phyloP scores from a whole-genome alignment of 2,797 vertebrate species.

The Typhlichthys subterraneus region DNA sequence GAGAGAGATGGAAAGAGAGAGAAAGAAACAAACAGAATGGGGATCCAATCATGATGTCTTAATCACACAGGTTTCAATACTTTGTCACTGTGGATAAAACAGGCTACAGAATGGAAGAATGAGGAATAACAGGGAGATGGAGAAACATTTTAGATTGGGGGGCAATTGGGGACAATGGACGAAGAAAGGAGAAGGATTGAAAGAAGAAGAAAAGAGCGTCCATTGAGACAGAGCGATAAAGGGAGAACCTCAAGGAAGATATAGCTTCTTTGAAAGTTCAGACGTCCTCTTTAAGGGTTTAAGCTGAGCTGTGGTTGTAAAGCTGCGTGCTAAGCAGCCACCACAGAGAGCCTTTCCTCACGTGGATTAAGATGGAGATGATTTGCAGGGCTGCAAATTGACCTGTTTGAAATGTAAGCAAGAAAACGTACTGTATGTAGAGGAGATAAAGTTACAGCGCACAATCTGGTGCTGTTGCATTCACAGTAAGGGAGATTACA shows the following conservation, averaged over 20 bases:
- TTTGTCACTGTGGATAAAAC: constrained; percentile 61
- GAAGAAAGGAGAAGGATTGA: constrained; percentile 8
- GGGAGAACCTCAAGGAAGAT: constrained; percentile 42
- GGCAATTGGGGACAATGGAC: neutral
- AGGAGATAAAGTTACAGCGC: constrained; percentile 12
- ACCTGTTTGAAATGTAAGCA: constrained; percentile 13
- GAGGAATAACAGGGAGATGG: neutral
- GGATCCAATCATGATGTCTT: constrained; percentile 73
- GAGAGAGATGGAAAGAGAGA: constrained; percentile 16
- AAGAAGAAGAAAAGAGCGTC: constrained; percentile 16
- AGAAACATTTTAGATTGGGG: constrained; percentile 1
- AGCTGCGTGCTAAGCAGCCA: constrained; percentile 40
- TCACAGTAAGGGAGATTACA: constrained; percentile 21
- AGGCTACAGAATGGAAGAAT: constrained; percentile 22
- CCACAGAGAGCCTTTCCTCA: constrained; percentile 39
- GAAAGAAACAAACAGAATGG: constrained; percentile 2
- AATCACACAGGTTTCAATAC: constrained; percentile 75
- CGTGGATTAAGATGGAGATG: constrained; percentile 51
- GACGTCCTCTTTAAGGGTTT: constrained; percentile 57
- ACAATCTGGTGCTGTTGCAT: neutral
- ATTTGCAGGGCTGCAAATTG: constrained; percentile 41
- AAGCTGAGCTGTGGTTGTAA: constrained; percentile 57
- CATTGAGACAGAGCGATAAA: constrained; percentile 22
- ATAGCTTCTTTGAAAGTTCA: constrained; percentile 48
- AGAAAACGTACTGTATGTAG: neutral